Conservation (phyloP, 2,113 vertebrate species). For the Galbula dea region DNA sequence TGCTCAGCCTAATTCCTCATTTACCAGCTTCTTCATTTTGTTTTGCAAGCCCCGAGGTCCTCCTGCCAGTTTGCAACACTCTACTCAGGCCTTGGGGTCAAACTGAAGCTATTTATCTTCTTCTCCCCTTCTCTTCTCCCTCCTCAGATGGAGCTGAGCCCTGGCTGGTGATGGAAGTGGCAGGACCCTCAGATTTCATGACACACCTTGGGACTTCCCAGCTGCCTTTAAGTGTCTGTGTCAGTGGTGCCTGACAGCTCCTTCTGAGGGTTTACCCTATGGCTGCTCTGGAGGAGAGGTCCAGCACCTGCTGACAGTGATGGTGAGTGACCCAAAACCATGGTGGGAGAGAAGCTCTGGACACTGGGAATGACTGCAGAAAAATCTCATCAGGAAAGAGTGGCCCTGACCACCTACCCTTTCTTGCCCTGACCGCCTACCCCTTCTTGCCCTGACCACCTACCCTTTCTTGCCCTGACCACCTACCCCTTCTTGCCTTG, state of each 20-base stretch:
- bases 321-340: rapidly evolving
- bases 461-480: neutral
- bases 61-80: neutral
- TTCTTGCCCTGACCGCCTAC: neutral
- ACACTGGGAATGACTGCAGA: rapidly evolving
- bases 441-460: neutral
- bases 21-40: neutral
- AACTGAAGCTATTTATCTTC: neutral
- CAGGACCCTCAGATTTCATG: neutral
- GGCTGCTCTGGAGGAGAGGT: rapidly evolving
- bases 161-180: neutral
- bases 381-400: neutral
- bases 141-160: constrained; percentile 7
- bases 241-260: rapidly evolving
- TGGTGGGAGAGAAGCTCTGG: rapidly evolving
- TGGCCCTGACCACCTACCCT: neutral
- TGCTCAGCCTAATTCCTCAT: neutral
- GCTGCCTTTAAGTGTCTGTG: neutral
- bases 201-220: neutral
- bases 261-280: neutral
- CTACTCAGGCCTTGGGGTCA: neutral
- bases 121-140: neutral
- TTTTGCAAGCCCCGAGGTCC: neutral
- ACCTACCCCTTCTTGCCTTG: neutral
- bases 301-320: rapidly evolving